A percentile compares a stretch with the other conserved stretches of the same genome.
Conservation (phyloP, 2,888 invertebrate species). For the Gasteruption jaculator region DNA sequence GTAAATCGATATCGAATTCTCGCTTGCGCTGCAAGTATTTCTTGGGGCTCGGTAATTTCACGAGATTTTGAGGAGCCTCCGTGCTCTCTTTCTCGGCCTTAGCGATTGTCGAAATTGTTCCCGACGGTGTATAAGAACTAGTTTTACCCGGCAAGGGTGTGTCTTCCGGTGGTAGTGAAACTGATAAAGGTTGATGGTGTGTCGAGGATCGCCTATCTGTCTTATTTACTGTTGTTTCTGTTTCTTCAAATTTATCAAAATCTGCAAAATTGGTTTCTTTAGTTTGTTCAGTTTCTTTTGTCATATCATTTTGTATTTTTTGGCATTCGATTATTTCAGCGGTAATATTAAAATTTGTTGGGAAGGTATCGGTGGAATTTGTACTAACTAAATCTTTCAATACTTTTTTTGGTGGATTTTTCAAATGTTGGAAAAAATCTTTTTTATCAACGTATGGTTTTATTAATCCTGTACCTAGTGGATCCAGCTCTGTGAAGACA, state of each 20-base stretch:
- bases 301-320: conserved; percentile 32
- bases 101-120: conserved; percentile 54
- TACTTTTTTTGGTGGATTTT: conserved; percentile 90
- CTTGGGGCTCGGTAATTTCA: conserved; percentile 49
- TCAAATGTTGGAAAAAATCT: conserved; percentile 93
- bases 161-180: conserved; percentile 63
- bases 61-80: conserved; percentile 36
- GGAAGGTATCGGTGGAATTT: conserved; percentile 41
- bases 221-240: conserved; percentile 24
- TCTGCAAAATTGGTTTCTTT: conserved; percentile 51
- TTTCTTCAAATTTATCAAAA: conserved; percentile 34
- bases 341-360: conserved; percentile 40
- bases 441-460: conserved; percentile 93
- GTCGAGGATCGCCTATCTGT: conserved; percentile 39
- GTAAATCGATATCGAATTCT: conserved; percentile 37
- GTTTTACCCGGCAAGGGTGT: conserved; percentile 54
- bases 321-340: conserved; percentile 33
- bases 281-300: conserved; percentile 45
- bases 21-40: conserved; percentile 39
- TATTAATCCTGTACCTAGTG: conserved; percentile 85
- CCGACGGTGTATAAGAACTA: too few relatives aligned
- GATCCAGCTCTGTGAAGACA: conserved; percentile 91
- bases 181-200: conserved; percentile 64
- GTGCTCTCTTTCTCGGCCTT: conserved; percentile 32
- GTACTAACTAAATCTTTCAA: conserved; percentile 74